Evolutionary conservation across 2,113 vertebrate species (phyloP).

Genomic region (Nerophis lumbriciformis): DNA sequence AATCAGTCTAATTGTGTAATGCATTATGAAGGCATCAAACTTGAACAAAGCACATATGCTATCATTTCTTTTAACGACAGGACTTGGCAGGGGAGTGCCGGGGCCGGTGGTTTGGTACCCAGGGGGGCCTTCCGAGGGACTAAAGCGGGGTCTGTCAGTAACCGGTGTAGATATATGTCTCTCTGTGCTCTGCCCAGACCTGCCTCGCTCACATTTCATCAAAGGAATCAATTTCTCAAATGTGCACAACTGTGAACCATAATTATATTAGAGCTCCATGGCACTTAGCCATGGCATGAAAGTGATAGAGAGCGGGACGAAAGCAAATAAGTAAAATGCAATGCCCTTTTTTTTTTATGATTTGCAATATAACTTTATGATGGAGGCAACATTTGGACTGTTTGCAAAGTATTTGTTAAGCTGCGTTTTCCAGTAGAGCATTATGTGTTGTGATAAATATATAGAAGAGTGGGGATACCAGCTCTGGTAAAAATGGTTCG

Average conservation of each 20-base stretch:
- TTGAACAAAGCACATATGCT: conserved; percentile 99
- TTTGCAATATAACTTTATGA: conserved; percentile 5
- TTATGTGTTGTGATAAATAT: background rate
- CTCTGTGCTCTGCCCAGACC: conserved; percentile 80
- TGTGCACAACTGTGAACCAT: conserved; percentile 97
- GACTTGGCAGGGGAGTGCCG: conserved; percentile 78
- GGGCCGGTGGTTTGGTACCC: conserved; percentile 69
- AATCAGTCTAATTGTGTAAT: conserved; percentile 99
- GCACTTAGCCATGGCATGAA: conserved; percentile 80
- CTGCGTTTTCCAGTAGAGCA: background rate
- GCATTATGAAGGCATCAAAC: conserved; percentile 99
- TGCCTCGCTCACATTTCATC: conserved; percentile 96
- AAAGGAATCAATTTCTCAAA: conserved; percentile 99
- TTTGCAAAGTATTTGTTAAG: background rate
- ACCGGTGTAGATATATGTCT: conserved; percentile 88
- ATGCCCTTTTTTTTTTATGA: conserved; percentile 8
- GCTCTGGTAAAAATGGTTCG: no score
- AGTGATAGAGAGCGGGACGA: conserved; percentile 22
- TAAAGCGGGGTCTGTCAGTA: conserved; percentile 81
- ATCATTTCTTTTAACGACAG: conserved; percentile 99
- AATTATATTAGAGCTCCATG: conserved; percentile 97
- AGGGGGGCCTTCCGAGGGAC: conserved; percentile 77
- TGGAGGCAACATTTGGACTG: background rate
- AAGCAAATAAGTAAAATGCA: conserved; percentile 17
- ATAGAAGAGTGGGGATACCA: background rate